Base-by-base conservation (phyloP, 2,797 vertebrate species). In the Channa striata region DNA sequence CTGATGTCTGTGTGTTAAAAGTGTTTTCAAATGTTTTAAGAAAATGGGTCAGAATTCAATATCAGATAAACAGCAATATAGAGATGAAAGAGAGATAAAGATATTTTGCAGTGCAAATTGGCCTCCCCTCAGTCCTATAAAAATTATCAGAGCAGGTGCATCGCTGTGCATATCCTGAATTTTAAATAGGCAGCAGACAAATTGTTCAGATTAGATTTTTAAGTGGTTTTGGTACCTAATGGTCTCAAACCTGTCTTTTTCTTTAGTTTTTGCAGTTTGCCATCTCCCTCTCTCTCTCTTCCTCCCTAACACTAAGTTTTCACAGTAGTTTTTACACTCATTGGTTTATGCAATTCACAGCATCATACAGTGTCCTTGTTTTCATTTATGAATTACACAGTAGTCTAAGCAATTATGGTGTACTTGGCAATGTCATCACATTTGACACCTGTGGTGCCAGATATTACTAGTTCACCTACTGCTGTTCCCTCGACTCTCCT, bases 131-230 rank as follows among this genome's bases (percentile, higher is more conserved):
- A 60, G 11, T 61, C 11, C 33, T 12, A 33, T 62, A 6, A 46
- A 51, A 36, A 56, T 46, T 19, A 68, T 16, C 10, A 0, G 7
- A 25, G 21, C 47, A 40, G 34, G 11, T 56, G 23, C 19, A 25
- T 11, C 11, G n/a, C 4, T 0, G 4, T 33, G n/a, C 43, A 30
- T 52, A 48, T 47, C 2, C 6, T 49, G 36, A 33, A 36, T 56
- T 64, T 63, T 47, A 63, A 23, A 40, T n/a, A 47, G 37, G 49
- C 47, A 49, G n/a, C 58, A 39, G 30, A 50, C 36, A 50, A 30
- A 58, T 48, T 4, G 4, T 58, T 68, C 44, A 30, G 16, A 58
- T 58, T 34, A 25, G 6, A 37, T 33, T 23, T 43, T 30, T 5
- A 53, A 16, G 11, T 52, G 19, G 5, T 1, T 52, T 46, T 30